phyloP scores from a whole-genome alignment of 2,888 invertebrate species.

The Ashinkailepas kermadecensis region DNA sequence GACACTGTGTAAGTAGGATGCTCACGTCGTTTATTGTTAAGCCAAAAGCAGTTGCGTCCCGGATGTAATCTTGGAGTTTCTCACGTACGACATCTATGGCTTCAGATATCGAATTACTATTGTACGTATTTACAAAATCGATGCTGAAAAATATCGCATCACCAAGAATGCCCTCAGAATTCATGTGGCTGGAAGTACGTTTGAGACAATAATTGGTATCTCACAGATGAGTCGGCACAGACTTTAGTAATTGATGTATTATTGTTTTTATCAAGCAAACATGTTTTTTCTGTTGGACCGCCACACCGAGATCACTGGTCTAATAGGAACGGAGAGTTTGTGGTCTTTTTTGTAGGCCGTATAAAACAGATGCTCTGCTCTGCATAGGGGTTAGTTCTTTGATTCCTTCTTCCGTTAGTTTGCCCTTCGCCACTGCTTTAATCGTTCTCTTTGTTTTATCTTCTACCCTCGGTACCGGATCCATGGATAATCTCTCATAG shows the following conservation, averaged over 20 bases:
- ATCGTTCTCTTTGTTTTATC: neutral
- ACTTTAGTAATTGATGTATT: neutral
- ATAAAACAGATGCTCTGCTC: too few relatives aligned
- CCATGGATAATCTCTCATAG: neutral
- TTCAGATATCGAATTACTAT: too few relatives aligned
- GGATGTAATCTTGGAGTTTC: too few relatives aligned
- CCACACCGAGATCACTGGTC: neutral
- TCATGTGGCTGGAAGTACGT: neutral
- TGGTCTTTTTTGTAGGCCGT: too few relatives aligned
- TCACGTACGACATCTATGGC: too few relatives aligned
- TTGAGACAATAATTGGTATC: neutral
- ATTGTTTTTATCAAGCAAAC: neutral
- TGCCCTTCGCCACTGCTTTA: neutral
- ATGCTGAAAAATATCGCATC: neutral
- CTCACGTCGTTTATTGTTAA: too few relatives aligned
- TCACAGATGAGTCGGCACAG: neutral
- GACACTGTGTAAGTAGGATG: too few relatives aligned
- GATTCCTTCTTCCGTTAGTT: neutral
- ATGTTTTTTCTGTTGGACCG: neutral
- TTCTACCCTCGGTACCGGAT: neutral
- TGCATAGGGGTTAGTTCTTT: neutral
- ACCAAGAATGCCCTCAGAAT: neutral
- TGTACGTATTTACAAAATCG: neutral
- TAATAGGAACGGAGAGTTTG: neutral
- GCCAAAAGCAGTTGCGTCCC: too few relatives aligned